Base-by-base conservation (phyloP, 2,888 invertebrate species). In the Caenorhabditis wallacei region DNA sequence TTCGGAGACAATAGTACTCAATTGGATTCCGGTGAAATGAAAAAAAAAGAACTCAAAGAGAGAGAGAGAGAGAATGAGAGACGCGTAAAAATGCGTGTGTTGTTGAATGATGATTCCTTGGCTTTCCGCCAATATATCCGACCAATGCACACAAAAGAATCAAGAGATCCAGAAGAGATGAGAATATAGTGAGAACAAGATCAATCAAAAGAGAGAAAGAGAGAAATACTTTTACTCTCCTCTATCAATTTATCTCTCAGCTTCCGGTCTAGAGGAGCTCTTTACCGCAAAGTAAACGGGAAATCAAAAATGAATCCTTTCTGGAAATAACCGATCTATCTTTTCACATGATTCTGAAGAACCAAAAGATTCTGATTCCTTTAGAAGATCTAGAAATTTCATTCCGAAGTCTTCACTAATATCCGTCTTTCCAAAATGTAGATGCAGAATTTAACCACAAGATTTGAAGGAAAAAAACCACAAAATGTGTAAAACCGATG, bases 1-100 rank as follows among this genome's bases (percentile, higher is more conserved):
- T 48, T 48, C 13, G n/a, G 7, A n/a, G 59, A 74, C 64, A 74
- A 74, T 74, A 74, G 74, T 74, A 20, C 74, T 74, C 43, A 54
- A 53, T 51, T 53, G 66, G 51, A 51, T 51, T 51, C 20, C 64
- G 48, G 48, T 26, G 16, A n/a, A n/a, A n/a, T n/a, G 35, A 35
- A 59, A 37, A 57, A 37, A 59, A 64, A 51, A 30, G n/a, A n/a
- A n/a, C n/a, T n/a, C 35, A 30, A 48, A 35, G 40, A 30, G 30
- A 30, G 30, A n/a, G n/a, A n/a, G n/a, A n/a, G n/a, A n/a, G 30
- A 63, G 63, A 11, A 22, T 10, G 26, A 63, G 30, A 64, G 57
- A 35, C 16, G 18, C 43, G 16, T 18, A 46, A 46, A 35, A 70
- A n/a, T n/a, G n/a, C 11, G 40, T 2, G 46, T 46, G 57, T 51